A percentile compares a stretch with the other conserved stretches of the same genome.
Conservation (phyloP, 2,888 invertebrate genomes). For the Chalcosyrphus nemorum region DNA sequence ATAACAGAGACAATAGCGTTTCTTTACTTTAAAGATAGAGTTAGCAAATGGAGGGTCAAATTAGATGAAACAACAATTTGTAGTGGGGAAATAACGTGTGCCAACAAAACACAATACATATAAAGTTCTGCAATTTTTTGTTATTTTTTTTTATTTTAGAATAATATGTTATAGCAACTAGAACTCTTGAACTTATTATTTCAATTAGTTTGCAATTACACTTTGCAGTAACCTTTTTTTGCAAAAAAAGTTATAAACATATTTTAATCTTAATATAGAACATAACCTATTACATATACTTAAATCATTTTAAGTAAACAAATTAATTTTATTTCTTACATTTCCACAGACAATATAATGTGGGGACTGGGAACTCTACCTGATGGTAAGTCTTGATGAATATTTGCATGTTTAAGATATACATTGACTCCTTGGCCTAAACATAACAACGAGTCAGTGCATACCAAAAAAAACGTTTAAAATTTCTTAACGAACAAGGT, state of each 20-base stretch:
- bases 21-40: background rate
- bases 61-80: background rate
- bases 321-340: slow-evolving; percentile 21
- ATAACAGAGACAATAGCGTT: background rate
- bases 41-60: background rate
- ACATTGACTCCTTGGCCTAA: background rate
- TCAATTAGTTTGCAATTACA: slow-evolving; percentile 14
- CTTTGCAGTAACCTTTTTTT: background rate
- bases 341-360: slow-evolving; percentile 93
- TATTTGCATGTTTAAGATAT: background rate
- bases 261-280: background rate
- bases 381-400: slow-evolving; percentile 92
- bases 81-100: slow-evolving; percentile 12
- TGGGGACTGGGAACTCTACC: slow-evolving; percentile 99
- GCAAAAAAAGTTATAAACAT: background rate
- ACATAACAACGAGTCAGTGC: background rate
- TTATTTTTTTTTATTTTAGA: slow-evolving; percentile 18
- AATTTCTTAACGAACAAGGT: background rate
- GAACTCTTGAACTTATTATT: background rate
- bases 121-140: slow-evolving; percentile 1
- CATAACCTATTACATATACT: background rate
- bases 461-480: background rate
- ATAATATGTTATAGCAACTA: slow-evolving; percentile 21
- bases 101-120: background rate
- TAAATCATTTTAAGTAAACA: background rate